A percentile compares a stretch with the other conserved stretches of the same genome.
These are phyloP conservation scores for Microctonus brassicae DNA, from an alignment of 2,888 invertebrate species.

Conservation along the genomic window DNA sequence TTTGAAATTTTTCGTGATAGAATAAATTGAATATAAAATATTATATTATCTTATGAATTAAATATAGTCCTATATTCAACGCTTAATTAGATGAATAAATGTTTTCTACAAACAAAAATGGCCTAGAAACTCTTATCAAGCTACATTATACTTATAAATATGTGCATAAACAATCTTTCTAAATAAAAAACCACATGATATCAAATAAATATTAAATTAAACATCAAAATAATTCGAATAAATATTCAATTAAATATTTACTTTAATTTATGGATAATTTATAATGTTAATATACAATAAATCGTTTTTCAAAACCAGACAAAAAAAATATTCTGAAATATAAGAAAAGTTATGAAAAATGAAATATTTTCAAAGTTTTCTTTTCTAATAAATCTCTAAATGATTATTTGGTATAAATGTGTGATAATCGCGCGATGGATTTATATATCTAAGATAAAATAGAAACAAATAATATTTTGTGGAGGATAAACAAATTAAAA, in stretches of 20 bases:
- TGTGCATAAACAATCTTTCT: not conserved
- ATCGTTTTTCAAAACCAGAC: slow-evolving; percentile 26
- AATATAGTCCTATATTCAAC: slow-evolving; percentile 8
- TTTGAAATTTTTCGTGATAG: not conserved
- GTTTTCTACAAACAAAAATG: slow-evolving; percentile 46
- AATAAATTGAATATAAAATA: not conserved
- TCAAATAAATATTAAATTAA: slow-evolving; percentile 1
- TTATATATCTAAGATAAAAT: slow-evolving; percentile 18
- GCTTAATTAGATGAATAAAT: slow-evolving; percentile 44
- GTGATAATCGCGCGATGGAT: slow-evolving; percentile 51
- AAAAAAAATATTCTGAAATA: not conserved
- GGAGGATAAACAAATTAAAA: slow-evolving; percentile 9
- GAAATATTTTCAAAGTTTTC: slow-evolving; percentile 54
- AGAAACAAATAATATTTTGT: not conserved
- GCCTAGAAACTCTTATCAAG: not conserved
- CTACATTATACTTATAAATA: not conserved
- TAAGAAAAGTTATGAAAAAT: slow-evolving; percentile 31
- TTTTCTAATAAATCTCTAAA: slow-evolving; percentile 61
- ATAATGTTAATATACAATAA: not conserved
- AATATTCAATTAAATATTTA: not conserved
- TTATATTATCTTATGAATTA: not conserved
- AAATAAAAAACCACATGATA: not conserved
- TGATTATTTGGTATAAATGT: slow-evolving; percentile 53
- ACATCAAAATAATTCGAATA: not conserved
- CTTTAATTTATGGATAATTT: not conserved